Percentiles rank a stretch among this genome's conserved stretches.
These are phyloP conservation scores for Eurytoma californica DNA, from an alignment of 2,888 invertebrate genomes.

Conservation along the genomic window DNA sequence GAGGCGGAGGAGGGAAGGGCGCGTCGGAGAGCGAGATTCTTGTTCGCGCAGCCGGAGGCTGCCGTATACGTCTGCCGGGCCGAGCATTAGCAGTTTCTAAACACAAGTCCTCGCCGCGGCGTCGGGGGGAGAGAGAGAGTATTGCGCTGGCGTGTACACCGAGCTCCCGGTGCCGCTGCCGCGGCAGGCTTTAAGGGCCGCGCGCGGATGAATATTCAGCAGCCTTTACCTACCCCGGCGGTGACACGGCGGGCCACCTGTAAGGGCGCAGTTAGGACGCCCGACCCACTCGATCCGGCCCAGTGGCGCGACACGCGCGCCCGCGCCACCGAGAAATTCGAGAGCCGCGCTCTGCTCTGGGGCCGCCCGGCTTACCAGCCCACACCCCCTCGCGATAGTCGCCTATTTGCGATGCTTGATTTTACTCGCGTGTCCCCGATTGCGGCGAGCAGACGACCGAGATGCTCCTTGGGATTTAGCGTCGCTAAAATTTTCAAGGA, in stretches of 20 bases:
- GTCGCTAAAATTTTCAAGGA: too few relatives aligned
- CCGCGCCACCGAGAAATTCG: not conserved
- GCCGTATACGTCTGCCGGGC: not conserved
- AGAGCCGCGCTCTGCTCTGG: not conserved
- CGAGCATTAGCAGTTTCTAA: constrained; percentile 44
- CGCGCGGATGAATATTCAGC: constrained; percentile 70
- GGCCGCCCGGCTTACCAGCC: too few relatives aligned
- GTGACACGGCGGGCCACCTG: constrained; percentile 27
- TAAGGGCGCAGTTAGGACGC: constrained; percentile 14
- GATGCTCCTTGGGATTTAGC: too few relatives aligned
- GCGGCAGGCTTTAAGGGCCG: constrained; percentile 49
- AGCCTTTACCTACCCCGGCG: constrained; percentile 61
- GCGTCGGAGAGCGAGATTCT: constrained; percentile 2
- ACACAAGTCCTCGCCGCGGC: not conserved
- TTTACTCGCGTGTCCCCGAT: too few relatives aligned
- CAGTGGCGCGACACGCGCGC: not conserved
- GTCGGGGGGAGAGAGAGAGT: too few relatives aligned
- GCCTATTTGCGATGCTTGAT: too few relatives aligned
- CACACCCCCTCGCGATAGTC: too few relatives aligned
- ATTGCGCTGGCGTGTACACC: not conserved
- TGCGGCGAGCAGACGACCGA: too few relatives aligned
- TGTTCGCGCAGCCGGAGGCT: too few relatives aligned
- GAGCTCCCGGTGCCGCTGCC: constrained; percentile 51
- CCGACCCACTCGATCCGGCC: constrained; percentile 11
- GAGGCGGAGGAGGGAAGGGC: constrained; percentile 55